Evolutionary conservation across 1,140 invertebrate genomes (phyloP), one percentile per base, ranked within the genome.

Genomic region (Leptopilina clavipes): DNA sequence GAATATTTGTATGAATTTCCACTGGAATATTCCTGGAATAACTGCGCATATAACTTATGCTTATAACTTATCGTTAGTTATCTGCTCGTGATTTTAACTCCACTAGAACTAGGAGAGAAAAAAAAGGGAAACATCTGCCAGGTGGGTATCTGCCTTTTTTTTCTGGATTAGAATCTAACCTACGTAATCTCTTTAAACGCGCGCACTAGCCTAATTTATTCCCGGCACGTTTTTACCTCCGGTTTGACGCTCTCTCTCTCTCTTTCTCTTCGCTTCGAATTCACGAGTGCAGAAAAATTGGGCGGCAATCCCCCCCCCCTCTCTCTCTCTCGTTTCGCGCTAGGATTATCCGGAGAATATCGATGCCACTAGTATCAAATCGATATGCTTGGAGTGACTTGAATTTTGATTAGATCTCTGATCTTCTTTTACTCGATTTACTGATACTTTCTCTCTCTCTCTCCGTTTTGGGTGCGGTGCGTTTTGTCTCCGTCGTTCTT

Each of bases 91-190:
- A 52, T 71, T 75, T n/a, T 9, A 25, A 54, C n/a, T 43, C 43
- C 12, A 3, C 10, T 31, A 1, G 44, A 25, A 14, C 22, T 31
- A 31, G 25, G 5, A 31, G 5, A 31, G 19, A 70, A 75, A 70
- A 59, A 76, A 40, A 40, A 7, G 9, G 37, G 37, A 40, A 74
- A 52, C 82, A 83, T 83, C 78, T 83, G 82, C 70, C 70, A 18
- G 54, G 17, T 52, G 37, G n/a, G 44, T 70, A 45, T 43, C 17
- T 54, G 31, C 22, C 25, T 43, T 70, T 76, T 77, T 76, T 31
- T 79, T 72, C 73, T 52, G 71, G 78, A 82, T 83, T 83, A 81
- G 75, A 82, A 78, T 78, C 80, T 78, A 74, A 76, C 59, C 78
- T 79, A 56, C 65, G 75, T 81, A 83, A 83, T 83, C 80, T 78